These are phyloP conservation scores for Gortyna flavago DNA, from an alignment of 2,888 invertebrate genomes.

Conservation along the genomic window DNA sequence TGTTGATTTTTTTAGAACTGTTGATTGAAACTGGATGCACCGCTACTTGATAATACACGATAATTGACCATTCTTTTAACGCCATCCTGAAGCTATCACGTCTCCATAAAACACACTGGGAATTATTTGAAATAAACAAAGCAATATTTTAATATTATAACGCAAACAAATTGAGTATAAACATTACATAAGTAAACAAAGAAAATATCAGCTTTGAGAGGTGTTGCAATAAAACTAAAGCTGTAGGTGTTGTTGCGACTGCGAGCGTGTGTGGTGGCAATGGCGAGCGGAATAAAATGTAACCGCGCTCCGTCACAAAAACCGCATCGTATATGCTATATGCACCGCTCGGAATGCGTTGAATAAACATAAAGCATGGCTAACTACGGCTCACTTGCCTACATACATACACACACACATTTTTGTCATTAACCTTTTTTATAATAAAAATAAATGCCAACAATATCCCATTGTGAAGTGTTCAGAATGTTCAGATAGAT, in stretches of 20 bases:
- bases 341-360: constrained; percentile 68
- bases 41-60: background rate
- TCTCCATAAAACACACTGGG: background rate
- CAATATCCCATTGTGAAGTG: constrained; percentile 73
- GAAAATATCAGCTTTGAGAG: constrained; percentile 40
- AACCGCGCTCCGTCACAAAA: constrained; percentile 61
- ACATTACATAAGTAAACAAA: constrained; percentile 48
- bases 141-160: constrained; percentile 22
- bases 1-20: too few relatives aligned
- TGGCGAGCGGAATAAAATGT: constrained; percentile 57
- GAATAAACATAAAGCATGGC: constrained; percentile 68
- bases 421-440: constrained; percentile 70
- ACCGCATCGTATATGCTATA: constrained; percentile 65
- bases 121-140: constrained; percentile 16
- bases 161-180: constrained; percentile 46
- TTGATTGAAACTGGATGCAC: background rate
- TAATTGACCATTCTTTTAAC: background rate
- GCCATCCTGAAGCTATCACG: background rate
- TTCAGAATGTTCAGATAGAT: constrained; percentile 66
- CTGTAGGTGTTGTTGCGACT: constrained; percentile 52
- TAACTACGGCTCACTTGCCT: constrained; percentile 59
- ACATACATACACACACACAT: constrained; percentile 56
- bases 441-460: constrained; percentile 67
- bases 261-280: constrained; percentile 55
- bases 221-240: constrained; percentile 58